A percentile compares a stretch with the other conserved stretches of the same genome.
Evolutionary conservation across 1,140 invertebrate species (phyloP).

Genomic region (Papilio machaon): DNA sequence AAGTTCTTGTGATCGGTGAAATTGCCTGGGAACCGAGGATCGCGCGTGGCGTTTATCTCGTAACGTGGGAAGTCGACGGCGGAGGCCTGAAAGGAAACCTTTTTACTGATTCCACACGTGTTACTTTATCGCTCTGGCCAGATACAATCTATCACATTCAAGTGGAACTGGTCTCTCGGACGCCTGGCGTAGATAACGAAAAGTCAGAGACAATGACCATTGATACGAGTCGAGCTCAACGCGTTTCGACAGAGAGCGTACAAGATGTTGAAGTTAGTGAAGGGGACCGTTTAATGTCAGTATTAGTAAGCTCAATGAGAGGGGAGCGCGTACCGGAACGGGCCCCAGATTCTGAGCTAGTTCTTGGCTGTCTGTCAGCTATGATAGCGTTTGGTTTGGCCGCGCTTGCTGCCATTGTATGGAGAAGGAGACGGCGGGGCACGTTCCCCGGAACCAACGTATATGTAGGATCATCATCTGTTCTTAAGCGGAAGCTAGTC

Average conservation of each 20-base stretch:
- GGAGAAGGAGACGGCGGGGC: constrained; percentile 81
- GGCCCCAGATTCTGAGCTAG: constrained; percentile 80
- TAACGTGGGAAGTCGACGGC: constrained; percentile 92
- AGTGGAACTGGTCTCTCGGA: constrained; percentile 85
- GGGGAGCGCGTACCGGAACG: constrained; percentile 80
- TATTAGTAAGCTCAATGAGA: constrained; percentile 83
- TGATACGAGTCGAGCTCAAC: constrained; percentile 83
- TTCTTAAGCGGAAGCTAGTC: constrained; percentile 82
- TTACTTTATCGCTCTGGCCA: constrained; percentile 90
- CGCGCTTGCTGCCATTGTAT: constrained; percentile 78
- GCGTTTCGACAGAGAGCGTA: constrained; percentile 84
- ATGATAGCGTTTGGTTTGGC: constrained; percentile 82
- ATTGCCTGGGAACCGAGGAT: constrained; percentile 88
- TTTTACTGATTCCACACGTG: constrained; percentile 90
- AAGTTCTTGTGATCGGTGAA: constrained; percentile 88
- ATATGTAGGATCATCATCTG: constrained; percentile 82
- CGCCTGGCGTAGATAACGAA: constrained; percentile 83
- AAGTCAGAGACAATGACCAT: constrained; percentile 85
- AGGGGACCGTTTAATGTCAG: constrained; percentile 82
- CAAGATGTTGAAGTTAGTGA: constrained; percentile 83
- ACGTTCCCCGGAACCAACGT: constrained; percentile 83
- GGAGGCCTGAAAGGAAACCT: constrained; percentile 92
- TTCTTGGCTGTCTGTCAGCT: constrained; percentile 82
- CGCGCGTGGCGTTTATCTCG: constrained; percentile 86
- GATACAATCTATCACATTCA: constrained; percentile 91